A percentile compares a stretch with the other conserved stretches of the same genome.
phyloP scores from a whole-genome alignment of 2,888 invertebrate genomes.

The Punctoribates punctum region DNA sequence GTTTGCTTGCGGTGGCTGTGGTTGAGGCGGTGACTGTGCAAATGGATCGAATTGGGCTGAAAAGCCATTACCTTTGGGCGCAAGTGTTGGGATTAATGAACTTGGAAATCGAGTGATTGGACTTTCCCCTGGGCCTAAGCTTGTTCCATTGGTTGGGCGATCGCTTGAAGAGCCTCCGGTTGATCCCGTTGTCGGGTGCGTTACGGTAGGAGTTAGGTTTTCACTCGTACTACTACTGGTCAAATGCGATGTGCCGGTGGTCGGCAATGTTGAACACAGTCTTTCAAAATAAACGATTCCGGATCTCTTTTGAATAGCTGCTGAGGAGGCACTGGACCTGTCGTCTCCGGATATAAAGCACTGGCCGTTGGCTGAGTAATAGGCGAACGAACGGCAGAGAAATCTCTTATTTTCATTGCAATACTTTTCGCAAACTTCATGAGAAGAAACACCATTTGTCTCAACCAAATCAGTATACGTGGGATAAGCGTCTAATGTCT shows the following conservation, averaged over 20 bases:
- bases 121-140: constrained; percentile 4
- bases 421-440: constrained; percentile 53
- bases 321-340: constrained; percentile 46
- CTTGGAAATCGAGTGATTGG: constrained; percentile 34
- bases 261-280: constrained; percentile 44
- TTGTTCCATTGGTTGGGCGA: constrained; percentile 30
- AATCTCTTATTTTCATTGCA: constrained; percentile 54
- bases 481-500: constrained; percentile 48
- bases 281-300: constrained; percentile 49
- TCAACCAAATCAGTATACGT: constrained; percentile 49
- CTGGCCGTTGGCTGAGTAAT: constrained; percentile 54
- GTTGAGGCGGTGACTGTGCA: constrained; percentile 3
- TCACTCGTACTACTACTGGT: background rate
- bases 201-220: background rate
- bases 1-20: background rate
- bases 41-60: constrained; percentile 14
- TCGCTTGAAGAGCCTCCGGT: background rate
- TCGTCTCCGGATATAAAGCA: constrained; percentile 55
- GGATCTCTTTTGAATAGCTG: constrained; percentile 46
- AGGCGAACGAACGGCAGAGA: constrained; percentile 55
- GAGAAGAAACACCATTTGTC: constrained; percentile 52
- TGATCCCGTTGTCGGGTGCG: background rate
- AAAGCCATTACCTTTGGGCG: constrained; percentile 37
- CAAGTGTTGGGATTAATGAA: constrained; percentile 37
- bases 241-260: constrained; percentile 18